These are phyloP conservation scores for Poecile montanus DNA, from an alignment of 2,797 vertebrate species.

Conservation along the genomic window DNA sequence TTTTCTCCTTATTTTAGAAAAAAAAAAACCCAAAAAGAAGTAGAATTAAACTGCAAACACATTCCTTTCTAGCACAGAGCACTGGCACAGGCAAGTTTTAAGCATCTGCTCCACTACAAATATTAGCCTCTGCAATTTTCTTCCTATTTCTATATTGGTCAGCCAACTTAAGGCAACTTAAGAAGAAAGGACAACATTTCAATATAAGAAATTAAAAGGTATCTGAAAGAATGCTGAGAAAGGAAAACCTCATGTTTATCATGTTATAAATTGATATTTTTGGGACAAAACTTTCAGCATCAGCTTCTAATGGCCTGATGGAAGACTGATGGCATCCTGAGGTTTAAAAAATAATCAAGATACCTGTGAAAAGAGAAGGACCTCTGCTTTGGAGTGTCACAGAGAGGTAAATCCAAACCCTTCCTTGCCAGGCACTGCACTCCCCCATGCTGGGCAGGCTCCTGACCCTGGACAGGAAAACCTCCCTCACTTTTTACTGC, in stretches of 20 bases:
- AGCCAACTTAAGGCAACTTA: background rate
- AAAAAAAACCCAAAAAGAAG: background rate
- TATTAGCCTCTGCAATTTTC: background rate
- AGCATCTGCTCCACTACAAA: background rate
- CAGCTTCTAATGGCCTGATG: background rate
- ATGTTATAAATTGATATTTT: background rate
- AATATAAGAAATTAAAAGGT: background rate
- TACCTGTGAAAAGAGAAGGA: background rate
- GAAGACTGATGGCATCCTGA: background rate
- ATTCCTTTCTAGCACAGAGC: background rate
- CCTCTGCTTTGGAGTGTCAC: background rate
- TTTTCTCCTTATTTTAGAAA: background rate
- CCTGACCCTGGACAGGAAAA: background rate
- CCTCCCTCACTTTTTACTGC: background rate
- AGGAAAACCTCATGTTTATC: background rate
- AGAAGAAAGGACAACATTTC: background rate
- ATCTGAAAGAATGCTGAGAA: background rate
- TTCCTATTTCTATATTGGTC: background rate
- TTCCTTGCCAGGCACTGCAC: background rate
- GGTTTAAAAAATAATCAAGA: background rate
- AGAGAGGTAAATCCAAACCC: background rate
- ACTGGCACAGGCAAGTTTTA: background rate
- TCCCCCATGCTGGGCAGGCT: background rate
- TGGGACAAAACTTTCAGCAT: background rate
- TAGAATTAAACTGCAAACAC: background rate